Conservation (phyloP, 2,113 vertebrate genomes). For the Pyxicephalus adspersus region DNA sequence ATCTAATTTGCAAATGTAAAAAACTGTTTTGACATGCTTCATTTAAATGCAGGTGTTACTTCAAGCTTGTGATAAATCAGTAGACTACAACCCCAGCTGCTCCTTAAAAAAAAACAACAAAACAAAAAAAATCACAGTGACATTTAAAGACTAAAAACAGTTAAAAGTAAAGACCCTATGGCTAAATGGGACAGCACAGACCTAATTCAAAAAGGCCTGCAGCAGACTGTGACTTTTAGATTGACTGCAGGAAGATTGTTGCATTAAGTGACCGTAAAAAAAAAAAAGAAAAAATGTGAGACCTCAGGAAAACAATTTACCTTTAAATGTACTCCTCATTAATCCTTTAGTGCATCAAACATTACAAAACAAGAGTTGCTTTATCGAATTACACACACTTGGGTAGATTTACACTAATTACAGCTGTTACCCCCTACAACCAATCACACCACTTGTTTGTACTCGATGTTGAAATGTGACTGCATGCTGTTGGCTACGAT, state of each 20-base stretch:
- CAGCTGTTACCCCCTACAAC: no score
- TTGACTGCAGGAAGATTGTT: neutral
- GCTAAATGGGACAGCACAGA: constrained; percentile 1
- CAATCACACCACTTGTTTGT: no score
- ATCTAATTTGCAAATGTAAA: neutral
- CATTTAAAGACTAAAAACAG: neutral
- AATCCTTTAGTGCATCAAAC: no score
- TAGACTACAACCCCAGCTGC: neutral
- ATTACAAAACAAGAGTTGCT: no score
- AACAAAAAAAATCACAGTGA: neutral
- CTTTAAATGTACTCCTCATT: no score
- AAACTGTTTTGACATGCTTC: constrained; percentile 4
- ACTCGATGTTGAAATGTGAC: no score
- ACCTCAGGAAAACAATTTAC: neutral
- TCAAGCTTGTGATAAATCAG: neutral
- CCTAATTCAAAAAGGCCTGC: neutral
- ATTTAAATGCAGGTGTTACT: constrained; percentile 22
- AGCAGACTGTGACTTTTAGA: constrained; percentile 25
- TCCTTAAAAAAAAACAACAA: no score
- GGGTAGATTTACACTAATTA: no score
- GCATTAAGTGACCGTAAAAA: constrained; percentile 20
- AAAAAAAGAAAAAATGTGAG: constrained; percentile 1
- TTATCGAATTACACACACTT: no score
- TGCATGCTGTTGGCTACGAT: no score
- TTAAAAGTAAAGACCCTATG: constrained; percentile 6